Conservation (phyloP, 1,140 invertebrate genomes). For the Drosophila bipectinata region DNA sequence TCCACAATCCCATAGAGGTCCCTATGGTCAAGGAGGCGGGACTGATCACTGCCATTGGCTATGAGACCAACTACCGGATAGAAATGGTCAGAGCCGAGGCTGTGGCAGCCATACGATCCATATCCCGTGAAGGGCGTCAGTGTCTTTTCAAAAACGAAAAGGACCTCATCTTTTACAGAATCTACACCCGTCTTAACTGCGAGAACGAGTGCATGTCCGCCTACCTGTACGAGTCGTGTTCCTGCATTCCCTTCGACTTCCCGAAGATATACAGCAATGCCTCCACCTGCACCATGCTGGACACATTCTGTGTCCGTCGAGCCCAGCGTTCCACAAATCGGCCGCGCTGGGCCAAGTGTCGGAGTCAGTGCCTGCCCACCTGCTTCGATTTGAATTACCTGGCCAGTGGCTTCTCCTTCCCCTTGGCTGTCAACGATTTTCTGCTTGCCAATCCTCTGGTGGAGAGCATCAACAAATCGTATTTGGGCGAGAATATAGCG, state of each 20-base stretch:
- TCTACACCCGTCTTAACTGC: slow-evolving; percentile 85
- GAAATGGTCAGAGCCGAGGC: slow-evolving; percentile 87
- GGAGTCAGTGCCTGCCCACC: slow-evolving; percentile 53
- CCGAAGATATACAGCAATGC: slow-evolving; percentile 83
- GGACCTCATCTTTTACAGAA: slow-evolving; percentile 86
- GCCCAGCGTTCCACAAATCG: slow-evolving; percentile 19
- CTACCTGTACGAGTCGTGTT: slow-evolving; percentile 86
- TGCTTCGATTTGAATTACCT: slow-evolving; percentile 71
- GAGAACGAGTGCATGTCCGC: slow-evolving; percentile 89
- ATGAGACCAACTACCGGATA: slow-evolving; percentile 88
- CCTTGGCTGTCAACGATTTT: slow-evolving; percentile 52
- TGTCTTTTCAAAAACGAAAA: slow-evolving; percentile 90
- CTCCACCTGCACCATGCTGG: slow-evolving; percentile 47
- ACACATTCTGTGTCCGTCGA: slow-evolving; percentile 40
- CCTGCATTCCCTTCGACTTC: slow-evolving; percentile 89
- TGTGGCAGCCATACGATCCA: slow-evolving; percentile 85
- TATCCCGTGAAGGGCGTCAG: slow-evolving; percentile 87
- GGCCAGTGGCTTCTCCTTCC: slow-evolving; percentile 62
- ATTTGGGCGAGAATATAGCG: slow-evolving; percentile 86
- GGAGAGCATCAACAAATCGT: slow-evolving; percentile 57
- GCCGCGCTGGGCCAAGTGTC: slow-evolving; percentile 30
- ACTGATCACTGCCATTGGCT: slow-evolving; percentile 87
- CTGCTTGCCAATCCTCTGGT: slow-evolving; percentile 51
- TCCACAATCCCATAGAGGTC: slow-evolving; percentile 90
- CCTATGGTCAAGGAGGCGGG: slow-evolving; percentile 90